Evolutionary conservation across 2,797 vertebrate species (phyloP).

Genomic region (Arnoldichthys spilopterus): DNA sequence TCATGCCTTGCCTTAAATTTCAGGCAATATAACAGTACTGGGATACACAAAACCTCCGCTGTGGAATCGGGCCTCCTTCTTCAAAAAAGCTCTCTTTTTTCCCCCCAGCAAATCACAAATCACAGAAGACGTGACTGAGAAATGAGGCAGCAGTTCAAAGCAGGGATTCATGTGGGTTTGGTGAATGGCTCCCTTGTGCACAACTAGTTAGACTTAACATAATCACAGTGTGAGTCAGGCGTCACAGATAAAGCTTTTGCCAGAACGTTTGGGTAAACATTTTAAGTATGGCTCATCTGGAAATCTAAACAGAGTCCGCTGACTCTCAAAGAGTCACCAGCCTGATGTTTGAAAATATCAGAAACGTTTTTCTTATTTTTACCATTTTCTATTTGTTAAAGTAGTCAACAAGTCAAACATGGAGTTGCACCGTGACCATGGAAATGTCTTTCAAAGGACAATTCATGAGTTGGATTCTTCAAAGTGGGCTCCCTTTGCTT

Average conservation of each 20-base stretch:
- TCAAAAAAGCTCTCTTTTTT: background rate
- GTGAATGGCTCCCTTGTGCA: background rate
- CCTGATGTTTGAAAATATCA: no score
- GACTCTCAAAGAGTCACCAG: background rate
- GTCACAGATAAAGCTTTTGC: background rate
- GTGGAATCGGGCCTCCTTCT: no score
- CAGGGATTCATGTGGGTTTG: background rate
- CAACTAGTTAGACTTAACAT: background rate
- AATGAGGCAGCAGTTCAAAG: background rate
- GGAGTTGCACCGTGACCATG: background rate
- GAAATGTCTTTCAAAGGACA: no score
- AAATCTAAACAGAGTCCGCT: background rate
- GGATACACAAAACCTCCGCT: no score
- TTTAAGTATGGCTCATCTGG: background rate
- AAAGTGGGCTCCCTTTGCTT: no score
- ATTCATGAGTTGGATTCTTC: no score
- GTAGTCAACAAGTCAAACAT: background rate
- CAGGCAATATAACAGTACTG: no score
- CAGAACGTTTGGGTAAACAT: background rate
- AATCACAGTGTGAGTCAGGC: background rate
- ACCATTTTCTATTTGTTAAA: no score
- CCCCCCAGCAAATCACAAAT: background rate
- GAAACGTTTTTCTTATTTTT: no score
- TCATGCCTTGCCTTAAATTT: background rate
- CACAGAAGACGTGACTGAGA: background rate